Percentiles rank a stretch among this genome's conserved stretches.
phyloP scores from a whole-genome alignment of 2,888 invertebrate species.

The Nycteola revayana region DNA sequence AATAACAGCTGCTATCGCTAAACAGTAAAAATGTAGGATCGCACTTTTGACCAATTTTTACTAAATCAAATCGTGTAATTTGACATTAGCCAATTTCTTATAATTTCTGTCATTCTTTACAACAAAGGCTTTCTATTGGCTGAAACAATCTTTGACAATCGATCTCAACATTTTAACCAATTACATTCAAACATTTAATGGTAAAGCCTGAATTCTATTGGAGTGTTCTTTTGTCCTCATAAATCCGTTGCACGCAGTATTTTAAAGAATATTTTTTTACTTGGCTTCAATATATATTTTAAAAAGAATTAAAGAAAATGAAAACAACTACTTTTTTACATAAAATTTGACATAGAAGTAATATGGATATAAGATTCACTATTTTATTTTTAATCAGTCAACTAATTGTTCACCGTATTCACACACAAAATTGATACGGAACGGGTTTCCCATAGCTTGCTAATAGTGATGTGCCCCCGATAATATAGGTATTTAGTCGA shows the following conservation, averaged over 20 bases:
- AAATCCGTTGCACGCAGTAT: slow-evolving; percentile 30
- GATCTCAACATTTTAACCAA: slow-evolving; percentile 46
- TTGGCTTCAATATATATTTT: too few relatives aligned
- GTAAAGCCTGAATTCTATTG: slow-evolving; percentile 42
- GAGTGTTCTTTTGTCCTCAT: slow-evolving; percentile 12
- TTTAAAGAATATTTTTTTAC: neutral
- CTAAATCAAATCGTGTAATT: slow-evolving; percentile 45
- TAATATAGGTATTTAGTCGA: too few relatives aligned
- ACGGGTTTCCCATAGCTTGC: too few relatives aligned
- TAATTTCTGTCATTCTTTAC: neutral
- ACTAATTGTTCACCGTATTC: too few relatives aligned
- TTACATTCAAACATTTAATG: slow-evolving; percentile 60
- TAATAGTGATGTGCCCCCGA: too few relatives aligned
- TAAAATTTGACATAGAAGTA: too few relatives aligned
- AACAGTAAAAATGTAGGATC: slow-evolving; percentile 42
- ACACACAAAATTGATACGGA: too few relatives aligned
- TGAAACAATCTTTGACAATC: slow-evolving; percentile 18
- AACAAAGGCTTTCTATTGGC: slow-evolving; percentile 51
- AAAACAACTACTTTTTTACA: too few relatives aligned
- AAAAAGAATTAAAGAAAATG: too few relatives aligned
- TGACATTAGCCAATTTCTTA: slow-evolving; percentile 18
- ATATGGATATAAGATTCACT: too few relatives aligned
- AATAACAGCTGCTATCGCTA: slow-evolving; percentile 35
- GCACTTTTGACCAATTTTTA: slow-evolving; percentile 46
- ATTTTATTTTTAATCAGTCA: too few relatives aligned